A percentile compares a stretch with the other conserved stretches of the same genome.
Evolutionary conservation across 1,140 invertebrate genomes (phyloP).

Genomic region (Cherax destructor): DNA sequence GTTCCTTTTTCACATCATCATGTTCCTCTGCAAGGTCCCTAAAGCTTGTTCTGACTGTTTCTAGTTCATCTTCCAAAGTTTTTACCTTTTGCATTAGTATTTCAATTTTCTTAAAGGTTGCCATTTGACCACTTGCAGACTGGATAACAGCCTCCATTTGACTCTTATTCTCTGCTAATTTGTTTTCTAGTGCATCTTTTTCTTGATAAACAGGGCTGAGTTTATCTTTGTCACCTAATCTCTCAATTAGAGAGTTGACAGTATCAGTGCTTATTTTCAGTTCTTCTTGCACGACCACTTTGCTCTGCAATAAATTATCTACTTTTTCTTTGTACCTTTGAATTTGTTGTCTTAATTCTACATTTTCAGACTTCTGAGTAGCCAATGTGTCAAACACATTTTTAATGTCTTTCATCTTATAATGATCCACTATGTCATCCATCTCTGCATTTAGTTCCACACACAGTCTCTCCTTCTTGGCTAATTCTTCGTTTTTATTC

Average conservation of each 20-base stretch:
- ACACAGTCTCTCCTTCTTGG: not conserved
- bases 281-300: slow-evolving; percentile 25
- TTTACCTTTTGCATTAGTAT: slow-evolving; percentile 12
- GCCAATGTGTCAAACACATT: not conserved
- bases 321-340: not conserved
- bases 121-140: not conserved
- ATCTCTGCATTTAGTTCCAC: slow-evolving; percentile 14
- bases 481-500: not conserved
- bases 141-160: not conserved
- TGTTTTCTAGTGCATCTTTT: not conserved
- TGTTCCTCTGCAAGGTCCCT: slow-evolving; percentile 25
- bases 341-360: not conserved
- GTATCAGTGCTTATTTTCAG: not conserved
- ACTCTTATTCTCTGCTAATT: slow-evolving; percentile 5
- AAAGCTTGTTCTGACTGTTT: slow-evolving; percentile 3
- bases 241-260: not conserved
- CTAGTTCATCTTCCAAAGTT: not conserved
- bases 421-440: slow-evolving; percentile 23
- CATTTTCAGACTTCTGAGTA: not conserved
- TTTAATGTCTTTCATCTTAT: slow-evolving; percentile 1
- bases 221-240: slow-evolving; percentile 23
- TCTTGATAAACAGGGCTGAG: slow-evolving; percentile 5
- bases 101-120: slow-evolving; percentile 7
- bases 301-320: not conserved
- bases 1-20: slow-evolving; percentile 19